Base-by-base conservation (phyloP, 2,888 invertebrate genomes). In the Diploptera punctata region DNA sequence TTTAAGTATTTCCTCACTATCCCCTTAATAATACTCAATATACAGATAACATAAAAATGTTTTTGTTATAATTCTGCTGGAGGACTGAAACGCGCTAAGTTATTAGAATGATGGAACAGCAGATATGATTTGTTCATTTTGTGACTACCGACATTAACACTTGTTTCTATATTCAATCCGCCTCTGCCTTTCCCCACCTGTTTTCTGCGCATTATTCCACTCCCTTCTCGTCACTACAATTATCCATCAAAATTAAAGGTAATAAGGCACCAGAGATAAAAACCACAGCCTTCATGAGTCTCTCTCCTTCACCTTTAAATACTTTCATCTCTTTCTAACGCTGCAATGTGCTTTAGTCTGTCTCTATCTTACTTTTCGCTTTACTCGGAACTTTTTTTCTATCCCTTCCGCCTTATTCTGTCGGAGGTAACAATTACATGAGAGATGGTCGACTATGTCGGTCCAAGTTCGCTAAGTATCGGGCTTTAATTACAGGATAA, bases 201-300 rank as follows among this genome's bases (percentile, higher is more conserved):
- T 31, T 68, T 57, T 47, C 69, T n/a, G n/a, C n/a, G n/a, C n/a
- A n/a, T n/a, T n/a, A n/a, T n/a, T n/a, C 49, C 57, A 49, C 29
- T 29, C n/a, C 44, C 43, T 52, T 43, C 62, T 19, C 71, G 38
- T 49, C 54, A 33, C 65, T 65, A 68, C 72, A 74, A 74, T 74
- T 74, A 74, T 72, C 70, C 71, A 68, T 72, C 74, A 72, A 68
- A 72, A 72, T 72, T 74, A 70, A 72, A 72, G 72, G 67, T 74
- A 74, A 74, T 74, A 74, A 72, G 54, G 67, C 57, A 69, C 68
- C 72, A 52, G 18, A 52, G 70, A 68, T 49, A 70, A 67, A 72
- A 68, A 72, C 67, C 72, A 61, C 72, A 70, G 24, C 68, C 71
- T 71, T 70, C 62, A 61, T 67, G 43, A 54, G 19, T 70, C 52